These are phyloP conservation scores for Adelges cooleyi DNA, from an alignment of 1,140 invertebrate genomes.

Conservation along the genomic window DNA sequence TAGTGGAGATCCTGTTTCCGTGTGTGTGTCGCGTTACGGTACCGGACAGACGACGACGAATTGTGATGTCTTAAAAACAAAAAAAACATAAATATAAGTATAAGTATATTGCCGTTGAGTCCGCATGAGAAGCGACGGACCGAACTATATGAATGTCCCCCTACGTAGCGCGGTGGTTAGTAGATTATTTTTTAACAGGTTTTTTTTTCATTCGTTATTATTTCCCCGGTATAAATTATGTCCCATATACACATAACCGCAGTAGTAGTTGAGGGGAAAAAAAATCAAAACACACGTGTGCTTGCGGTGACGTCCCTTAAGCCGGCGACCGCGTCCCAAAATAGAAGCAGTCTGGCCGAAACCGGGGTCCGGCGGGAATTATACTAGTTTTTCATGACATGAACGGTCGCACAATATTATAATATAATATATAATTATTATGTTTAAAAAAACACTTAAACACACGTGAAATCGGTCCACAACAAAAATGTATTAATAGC, in stretches of 20 bases:
- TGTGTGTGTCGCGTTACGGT: constrained; percentile 1
- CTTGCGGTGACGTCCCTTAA: background rate
- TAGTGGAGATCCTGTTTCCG: background rate
- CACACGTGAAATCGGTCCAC: too few species aligned
- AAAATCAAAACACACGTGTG: constrained; percentile 7
- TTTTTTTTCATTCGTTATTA: too few species aligned
- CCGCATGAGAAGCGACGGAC: background rate
- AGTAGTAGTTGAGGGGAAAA: background rate
- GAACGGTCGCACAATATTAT: too few species aligned
- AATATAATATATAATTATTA: too few species aligned
- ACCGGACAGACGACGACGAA: background rate
- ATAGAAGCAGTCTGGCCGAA: background rate
- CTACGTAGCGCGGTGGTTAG: too few species aligned
- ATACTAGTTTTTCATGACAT: too few species aligned
- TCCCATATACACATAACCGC: too few species aligned
- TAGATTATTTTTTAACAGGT: too few species aligned
- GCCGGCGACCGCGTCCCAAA: background rate
- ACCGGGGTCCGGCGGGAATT: background rate
- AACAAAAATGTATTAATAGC: too few species aligned
- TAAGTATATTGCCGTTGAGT: background rate
- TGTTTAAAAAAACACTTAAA: too few species aligned
- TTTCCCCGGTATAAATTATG: too few species aligned
- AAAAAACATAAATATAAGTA: background rate
- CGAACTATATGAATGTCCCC: too few species aligned
- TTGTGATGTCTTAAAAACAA: background rate